These are phyloP conservation scores for Ibycter americanus DNA, from an alignment of 2,797 vertebrate species.

Conservation along the genomic window DNA sequence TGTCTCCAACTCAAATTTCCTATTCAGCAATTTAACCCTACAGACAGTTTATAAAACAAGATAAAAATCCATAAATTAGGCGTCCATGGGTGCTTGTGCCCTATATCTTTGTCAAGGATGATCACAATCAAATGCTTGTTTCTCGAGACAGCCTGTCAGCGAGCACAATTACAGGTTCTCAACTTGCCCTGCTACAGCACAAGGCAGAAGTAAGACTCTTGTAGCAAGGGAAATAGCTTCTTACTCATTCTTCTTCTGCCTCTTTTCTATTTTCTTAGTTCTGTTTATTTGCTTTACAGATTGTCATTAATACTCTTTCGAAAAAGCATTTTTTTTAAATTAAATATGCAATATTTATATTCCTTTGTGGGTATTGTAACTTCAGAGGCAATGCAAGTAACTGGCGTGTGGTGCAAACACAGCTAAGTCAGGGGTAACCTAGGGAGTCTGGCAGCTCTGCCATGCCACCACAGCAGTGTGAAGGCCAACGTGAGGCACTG, in stretches of 20 bases:
- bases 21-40: conserved; percentile 59
- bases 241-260: not conserved
- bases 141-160: conserved; percentile 64
- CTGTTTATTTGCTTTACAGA: not conserved
- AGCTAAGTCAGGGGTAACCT: not conserved
- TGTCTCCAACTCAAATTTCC: conserved; percentile 51
- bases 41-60: conserved; percentile 61
- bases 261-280: not conserved
- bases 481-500: not conserved
- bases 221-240: not conserved
- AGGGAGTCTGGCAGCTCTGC: not conserved
- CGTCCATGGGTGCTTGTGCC: conserved; percentile 40
- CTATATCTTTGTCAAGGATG: conserved; percentile 71
- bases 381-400: not conserved
- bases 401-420: not conserved
- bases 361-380: not conserved
- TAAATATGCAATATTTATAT: not conserved
- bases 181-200: not conserved
- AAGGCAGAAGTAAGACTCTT: not conserved
- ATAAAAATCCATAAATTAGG: conserved; percentile 70
- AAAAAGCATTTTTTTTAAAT: not conserved
- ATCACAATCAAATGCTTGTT: conserved; percentile 70
- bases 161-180: conserved; percentile 55
- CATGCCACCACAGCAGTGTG: accelerated
- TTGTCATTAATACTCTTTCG: not conserved